Evolutionary conservation across 37 sponge, comb jelly and placozoan species (phyloP).

Genomic region (Corticium candelabrum): DNA sequence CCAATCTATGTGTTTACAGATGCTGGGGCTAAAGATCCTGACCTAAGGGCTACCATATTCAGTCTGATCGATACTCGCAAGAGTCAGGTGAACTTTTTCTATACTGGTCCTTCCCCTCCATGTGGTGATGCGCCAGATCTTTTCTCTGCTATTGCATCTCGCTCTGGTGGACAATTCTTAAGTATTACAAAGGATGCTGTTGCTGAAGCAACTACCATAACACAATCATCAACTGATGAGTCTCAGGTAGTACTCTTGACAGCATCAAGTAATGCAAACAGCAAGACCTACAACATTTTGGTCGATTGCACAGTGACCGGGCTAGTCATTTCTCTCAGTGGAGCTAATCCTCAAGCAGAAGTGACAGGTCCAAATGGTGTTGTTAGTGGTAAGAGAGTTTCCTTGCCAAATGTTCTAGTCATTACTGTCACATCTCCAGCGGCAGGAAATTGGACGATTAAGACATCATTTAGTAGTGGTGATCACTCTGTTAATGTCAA

Average conservation of each 20-base stretch:
- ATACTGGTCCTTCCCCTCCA: neutral
- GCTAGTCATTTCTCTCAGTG: neutral
- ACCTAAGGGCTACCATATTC: neutral
- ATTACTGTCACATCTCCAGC: no score
- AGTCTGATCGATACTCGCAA: neutral
- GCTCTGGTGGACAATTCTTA: neutral
- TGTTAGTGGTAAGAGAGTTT: no score
- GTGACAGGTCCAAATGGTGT: no score
- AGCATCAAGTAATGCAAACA: neutral
- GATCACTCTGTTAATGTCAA: no score
- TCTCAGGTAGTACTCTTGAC: neutral
- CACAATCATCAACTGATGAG: neutral
- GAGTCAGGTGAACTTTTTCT: neutral
- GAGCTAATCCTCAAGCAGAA: no score
- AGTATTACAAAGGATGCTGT: neutral
- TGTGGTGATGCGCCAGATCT: neutral
- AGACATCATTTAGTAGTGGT: no score
- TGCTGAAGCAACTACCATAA: neutral
- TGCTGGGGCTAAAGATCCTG: constrained; percentile 13
- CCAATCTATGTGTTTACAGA: constrained; percentile 11
- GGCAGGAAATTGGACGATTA: no score
- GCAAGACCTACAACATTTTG: neutral
- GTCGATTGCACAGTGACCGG: neutral
- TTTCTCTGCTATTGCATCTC: neutral
- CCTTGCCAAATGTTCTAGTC: no score